A percentile compares a stretch with the other conserved stretches of the same genome.
These are phyloP conservation scores for Calephelis perditalis DNA, from an alignment of 2,888 invertebrate genomes.

Conservation along the genomic window DNA sequence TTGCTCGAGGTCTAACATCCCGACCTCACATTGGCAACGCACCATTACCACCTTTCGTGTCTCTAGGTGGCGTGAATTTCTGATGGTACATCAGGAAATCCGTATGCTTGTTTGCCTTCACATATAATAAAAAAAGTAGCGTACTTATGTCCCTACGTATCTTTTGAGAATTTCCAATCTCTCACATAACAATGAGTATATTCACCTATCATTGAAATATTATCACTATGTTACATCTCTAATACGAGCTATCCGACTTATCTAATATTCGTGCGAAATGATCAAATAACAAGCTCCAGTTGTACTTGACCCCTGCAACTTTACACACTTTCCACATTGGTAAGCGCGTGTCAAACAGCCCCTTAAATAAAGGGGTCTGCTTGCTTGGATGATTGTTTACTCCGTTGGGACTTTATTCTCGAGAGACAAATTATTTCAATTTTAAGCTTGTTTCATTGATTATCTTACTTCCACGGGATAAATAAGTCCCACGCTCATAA, in stretches of 20 bases:
- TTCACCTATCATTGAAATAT: not conserved
- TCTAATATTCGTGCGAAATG: slow-evolving; percentile 61
- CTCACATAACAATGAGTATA: too few relatives aligned
- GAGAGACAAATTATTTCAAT: slow-evolving; percentile 31
- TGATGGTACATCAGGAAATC: too few relatives aligned
- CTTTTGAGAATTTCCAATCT: not conserved
- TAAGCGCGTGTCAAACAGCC: not conserved
- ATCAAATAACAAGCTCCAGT: not conserved
- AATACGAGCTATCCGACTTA: slow-evolving; percentile 33
- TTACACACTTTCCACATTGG: not conserved
- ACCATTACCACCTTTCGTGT: too few relatives aligned
- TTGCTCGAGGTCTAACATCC: too few relatives aligned
- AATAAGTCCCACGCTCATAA: slow-evolving; percentile 26
- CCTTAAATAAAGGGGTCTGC: slow-evolving; percentile 25
- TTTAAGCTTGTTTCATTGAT: slow-evolving; percentile 47
- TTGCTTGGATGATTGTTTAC: slow-evolving; percentile 30
- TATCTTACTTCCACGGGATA: not conserved
- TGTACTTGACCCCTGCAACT: slow-evolving; percentile 12
- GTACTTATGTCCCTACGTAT: too few relatives aligned
- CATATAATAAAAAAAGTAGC: too few relatives aligned
- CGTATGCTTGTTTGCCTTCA: too few relatives aligned
- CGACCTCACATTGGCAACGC: too few relatives aligned
- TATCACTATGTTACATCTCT: slow-evolving; percentile 2
- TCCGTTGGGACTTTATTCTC: slow-evolving; percentile 31
- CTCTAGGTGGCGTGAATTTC: too few relatives aligned